Evolutionary conservation across 2,797 vertebrate genomes (phyloP), one percentile per base, ranked within the genome.

Genomic region (Lacerta viridis): DNA sequence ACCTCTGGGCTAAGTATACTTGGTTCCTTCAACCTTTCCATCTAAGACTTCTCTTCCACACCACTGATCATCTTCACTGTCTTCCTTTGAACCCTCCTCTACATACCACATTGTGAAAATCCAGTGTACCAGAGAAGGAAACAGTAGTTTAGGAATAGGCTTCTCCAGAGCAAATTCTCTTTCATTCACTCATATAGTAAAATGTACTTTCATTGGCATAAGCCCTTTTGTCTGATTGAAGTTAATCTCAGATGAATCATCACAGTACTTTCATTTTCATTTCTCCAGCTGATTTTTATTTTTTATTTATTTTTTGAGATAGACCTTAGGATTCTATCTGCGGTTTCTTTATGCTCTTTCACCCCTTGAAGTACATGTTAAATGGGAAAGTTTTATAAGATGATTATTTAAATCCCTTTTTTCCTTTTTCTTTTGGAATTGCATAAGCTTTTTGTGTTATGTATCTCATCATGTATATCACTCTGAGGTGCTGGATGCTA

Each of bases 301-400:
- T 61, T 61, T 13, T 61, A 5, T 0, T 64, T 64, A 0, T 18
- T 64, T 7, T 64, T 18, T 64, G 6, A 29, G 55, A 71, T 33
- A 84, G 75, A 84, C 18, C 39, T 64, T 71, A 71, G 75, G 82
- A 79, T 61, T 43, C 66, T 29, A 43, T 36, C 88, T 76, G 33
- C 18, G 43, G 59, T 33, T 77, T 23, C 72, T 71, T 89, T 66
- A 75, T n/a, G 27, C 78, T 64, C 74, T 74, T 80, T 43, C 68
- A 74, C 68, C 69, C 80, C 68, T 75, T 59, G 43, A 77, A 41
- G 86, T 88, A 77, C 78, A 82, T 82, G 85, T 69, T 76, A 82
- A 89, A 89, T 89, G 41, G 41, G 46, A 72, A 88, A 76, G 17
- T 64, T 81, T 72, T 84, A 64, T 84, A 80, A 82, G 59, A 89